phyloP scores from a whole-genome alignment of 2,113 vertebrate species.

The Mus musculus region DNA sequence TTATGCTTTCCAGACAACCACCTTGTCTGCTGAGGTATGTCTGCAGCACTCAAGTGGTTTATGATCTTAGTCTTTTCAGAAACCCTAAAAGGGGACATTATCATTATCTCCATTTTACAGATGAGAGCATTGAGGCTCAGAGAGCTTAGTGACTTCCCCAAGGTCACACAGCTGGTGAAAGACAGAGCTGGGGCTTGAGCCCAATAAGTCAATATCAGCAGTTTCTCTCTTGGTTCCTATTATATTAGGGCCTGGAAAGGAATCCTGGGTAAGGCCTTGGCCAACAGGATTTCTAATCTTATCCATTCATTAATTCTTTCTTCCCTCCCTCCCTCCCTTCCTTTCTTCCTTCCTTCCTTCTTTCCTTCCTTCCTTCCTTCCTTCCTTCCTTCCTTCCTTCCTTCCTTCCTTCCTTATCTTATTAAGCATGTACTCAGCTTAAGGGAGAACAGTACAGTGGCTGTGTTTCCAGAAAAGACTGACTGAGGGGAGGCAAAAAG shows the following conservation, averaged over 20 bases:
- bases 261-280: neutral
- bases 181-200: neutral
- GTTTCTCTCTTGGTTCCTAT: neutral
- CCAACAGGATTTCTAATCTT: neutral
- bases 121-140: neutral
- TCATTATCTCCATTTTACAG: neutral
- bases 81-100: neutral
- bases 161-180: neutral
- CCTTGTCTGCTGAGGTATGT: neutral
- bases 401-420: neutral
- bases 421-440: neutral
- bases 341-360: too few species aligned
- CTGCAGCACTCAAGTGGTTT: neutral
- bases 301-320: neutral
- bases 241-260: neutral
- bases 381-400: neutral
- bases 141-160: neutral
- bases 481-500: neutral
- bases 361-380: neutral
- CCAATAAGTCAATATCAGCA: neutral
- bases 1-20: neutral
- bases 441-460: neutral
- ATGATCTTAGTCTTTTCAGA: neutral
- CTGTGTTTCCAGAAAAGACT: neutral
- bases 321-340: neutral